These are phyloP conservation scores for Deroptyus accipitrinus DNA, from an alignment of 2,113 vertebrate genomes.

Conservation along the genomic window DNA sequence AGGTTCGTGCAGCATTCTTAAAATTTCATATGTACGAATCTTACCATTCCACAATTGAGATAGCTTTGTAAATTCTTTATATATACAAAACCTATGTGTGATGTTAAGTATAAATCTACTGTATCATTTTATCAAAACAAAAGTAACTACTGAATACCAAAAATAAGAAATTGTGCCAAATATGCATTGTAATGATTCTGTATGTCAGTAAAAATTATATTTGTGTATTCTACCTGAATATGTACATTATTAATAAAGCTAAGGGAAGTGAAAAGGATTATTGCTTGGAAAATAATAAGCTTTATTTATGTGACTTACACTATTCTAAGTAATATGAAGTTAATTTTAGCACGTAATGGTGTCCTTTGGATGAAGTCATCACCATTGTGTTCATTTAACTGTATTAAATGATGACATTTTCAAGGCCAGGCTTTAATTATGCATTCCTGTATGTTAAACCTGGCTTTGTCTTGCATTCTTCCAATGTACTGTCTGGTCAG, in stretches of 20 bases:
- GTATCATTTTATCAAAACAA: slow-evolving; percentile 58
- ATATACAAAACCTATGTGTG: slow-evolving; percentile 45
- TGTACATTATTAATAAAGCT: slow-evolving; percentile 59
- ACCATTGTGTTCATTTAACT: background rate
- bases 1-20: slow-evolving; percentile 42
- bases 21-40: slow-evolving; percentile 34
- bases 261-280: slow-evolving; percentile 13
- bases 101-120: slow-evolving; percentile 52
- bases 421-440: background rate
- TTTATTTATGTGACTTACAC: background rate
- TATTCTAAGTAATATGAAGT: background rate
- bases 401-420: background rate
- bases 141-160: slow-evolving; percentile 56
- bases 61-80: slow-evolving; percentile 70
- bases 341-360: background rate
- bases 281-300: background rate
- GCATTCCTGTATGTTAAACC: background rate
- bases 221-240: background rate
- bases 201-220: background rate
- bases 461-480: background rate
- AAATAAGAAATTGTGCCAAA: slow-evolving; percentile 60
- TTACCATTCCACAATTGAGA: slow-evolving; percentile 47
- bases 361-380: background rate
- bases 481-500: background rate
- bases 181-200: slow-evolving; percentile 40